A percentile compares a stretch with the other conserved stretches of the same genome.
Conservation (phyloP, 2,888 invertebrate genomes). For the Heteromyza rotundicornis region DNA sequence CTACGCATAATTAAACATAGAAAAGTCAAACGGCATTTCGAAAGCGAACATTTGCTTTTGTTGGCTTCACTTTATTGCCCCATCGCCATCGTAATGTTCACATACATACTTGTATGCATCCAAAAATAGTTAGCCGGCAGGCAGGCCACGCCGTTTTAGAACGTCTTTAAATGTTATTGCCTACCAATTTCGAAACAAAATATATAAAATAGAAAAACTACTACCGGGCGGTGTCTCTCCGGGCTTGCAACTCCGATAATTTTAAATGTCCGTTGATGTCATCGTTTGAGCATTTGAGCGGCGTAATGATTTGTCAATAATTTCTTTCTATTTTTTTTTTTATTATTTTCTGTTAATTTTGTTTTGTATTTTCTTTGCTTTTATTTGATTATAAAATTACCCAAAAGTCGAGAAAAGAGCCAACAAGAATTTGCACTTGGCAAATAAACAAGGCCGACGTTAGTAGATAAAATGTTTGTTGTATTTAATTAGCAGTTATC, state of each 20-base stretch:
- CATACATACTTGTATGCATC: not conserved
- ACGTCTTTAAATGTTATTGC: not conserved
- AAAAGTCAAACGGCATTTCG: not conserved
- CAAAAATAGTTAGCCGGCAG: not conserved
- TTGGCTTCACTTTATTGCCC: not conserved
- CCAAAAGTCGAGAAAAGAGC: constrained; percentile 3
- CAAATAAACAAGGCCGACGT: too few species aligned
- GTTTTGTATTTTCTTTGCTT: not conserved
- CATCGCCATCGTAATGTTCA: too few species aligned
- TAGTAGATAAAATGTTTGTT: not conserved
- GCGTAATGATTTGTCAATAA: not conserved
- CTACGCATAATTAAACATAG: constrained; percentile 20
- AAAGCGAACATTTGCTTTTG: not conserved
- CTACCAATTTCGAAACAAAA: not conserved
- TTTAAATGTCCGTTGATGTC: constrained; percentile 1
- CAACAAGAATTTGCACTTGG: not conserved
- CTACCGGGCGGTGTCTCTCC: not conserved
- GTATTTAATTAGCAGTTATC: constrained; percentile 21
- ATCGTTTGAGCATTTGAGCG: not conserved
- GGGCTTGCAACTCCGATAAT: too few species aligned
- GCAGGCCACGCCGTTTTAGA: too few species aligned
- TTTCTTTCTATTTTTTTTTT: not conserved
- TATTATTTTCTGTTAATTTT: too few species aligned
- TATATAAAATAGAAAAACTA: not conserved
- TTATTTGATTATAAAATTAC: constrained; percentile 25